Evolutionary conservation across 2,113 vertebrate species (phyloP), one percentile per base, ranked within the genome.

Genomic region (Lanius collurio): DNA sequence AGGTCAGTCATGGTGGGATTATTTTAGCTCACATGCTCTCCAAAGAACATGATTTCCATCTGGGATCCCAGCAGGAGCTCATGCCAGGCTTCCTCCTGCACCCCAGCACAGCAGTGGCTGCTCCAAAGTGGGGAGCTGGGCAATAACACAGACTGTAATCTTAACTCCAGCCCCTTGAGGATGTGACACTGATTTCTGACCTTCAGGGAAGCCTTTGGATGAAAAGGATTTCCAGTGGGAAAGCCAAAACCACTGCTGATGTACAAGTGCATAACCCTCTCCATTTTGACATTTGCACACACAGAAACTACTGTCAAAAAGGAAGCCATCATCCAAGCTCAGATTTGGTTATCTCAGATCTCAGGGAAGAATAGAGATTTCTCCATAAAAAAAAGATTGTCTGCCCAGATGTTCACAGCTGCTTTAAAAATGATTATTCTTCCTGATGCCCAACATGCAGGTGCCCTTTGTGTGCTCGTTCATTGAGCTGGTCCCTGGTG

Each of bases 361-460:
- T 74, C 15, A 6, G 47, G 39, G 23, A 90, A 63, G 47, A 46
- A 42, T 2, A 28, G 37, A 39, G 24, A 17, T 26, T 30, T 42
- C 12, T 85, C 22, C 39, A 11, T 3, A 23, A n/a, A 20, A 23
- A 23, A 46, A 67, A 65, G 16, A 16, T 37, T 56, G 9, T 14
- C 33, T 76, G 27, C 23, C 23, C n/a, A 42, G 39, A 24, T 60
- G 52, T 50, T 79, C 60, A 59, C 35, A 42, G 15, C 20, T 17
- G 14, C 56, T 71, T 71, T 63, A 28, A 19, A 30, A 46, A 37
- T 8, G 21, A 4, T n/a, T 28, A 11, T 19, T 56, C 14, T 30
- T 60, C 37, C 33, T 31, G 20, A 13, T 5, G 42, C 8, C 12
- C 18, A 16, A 0, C 0, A 4, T 26, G 26, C 41, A 19, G 7